These are phyloP conservation scores for Apistogramma diplotaenia DNA, from an alignment of 2,113 vertebrate genomes.

Conservation along the genomic window DNA sequence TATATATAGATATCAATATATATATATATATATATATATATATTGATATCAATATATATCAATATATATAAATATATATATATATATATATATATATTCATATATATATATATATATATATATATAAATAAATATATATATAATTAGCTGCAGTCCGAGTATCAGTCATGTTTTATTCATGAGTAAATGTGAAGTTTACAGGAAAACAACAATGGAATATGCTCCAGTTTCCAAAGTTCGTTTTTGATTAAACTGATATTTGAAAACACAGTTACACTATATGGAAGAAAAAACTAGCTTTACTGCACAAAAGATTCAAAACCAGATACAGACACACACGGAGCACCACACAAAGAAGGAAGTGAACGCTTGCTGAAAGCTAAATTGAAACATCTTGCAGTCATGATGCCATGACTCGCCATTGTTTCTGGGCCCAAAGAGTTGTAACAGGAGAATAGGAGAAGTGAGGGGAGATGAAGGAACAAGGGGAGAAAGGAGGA, in stretches of 20 bases:
- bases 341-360: conserved; percentile 49
- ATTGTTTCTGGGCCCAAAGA: conserved; percentile 56
- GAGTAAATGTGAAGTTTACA: background rate
- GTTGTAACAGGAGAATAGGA: conserved; percentile 50
- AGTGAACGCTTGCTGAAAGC: conserved; percentile 41
- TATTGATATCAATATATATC: too few species aligned
- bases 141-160: background rate
- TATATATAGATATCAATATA: too few species aligned
- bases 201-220: background rate
- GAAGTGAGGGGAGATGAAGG: conserved; percentile 49
- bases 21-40: too few species aligned
- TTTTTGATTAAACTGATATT: background rate
- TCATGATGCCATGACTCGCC: conserved; percentile 67
- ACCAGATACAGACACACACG: conserved; percentile 32
- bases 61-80: too few species aligned
- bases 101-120: too few species aligned
- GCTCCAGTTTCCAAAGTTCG: background rate
- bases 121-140: background rate
- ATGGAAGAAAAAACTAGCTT: background rate
- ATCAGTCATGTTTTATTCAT: background rate
- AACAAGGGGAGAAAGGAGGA: conserved; percentile 51
- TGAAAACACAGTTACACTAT: background rate
- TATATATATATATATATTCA: too few species aligned
- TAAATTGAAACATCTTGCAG: conserved; percentile 75
- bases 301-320: background rate